Evolutionary conservation across 1,140 invertebrate species (phyloP).

Genomic region (Eurosta solidaginis): DNA sequence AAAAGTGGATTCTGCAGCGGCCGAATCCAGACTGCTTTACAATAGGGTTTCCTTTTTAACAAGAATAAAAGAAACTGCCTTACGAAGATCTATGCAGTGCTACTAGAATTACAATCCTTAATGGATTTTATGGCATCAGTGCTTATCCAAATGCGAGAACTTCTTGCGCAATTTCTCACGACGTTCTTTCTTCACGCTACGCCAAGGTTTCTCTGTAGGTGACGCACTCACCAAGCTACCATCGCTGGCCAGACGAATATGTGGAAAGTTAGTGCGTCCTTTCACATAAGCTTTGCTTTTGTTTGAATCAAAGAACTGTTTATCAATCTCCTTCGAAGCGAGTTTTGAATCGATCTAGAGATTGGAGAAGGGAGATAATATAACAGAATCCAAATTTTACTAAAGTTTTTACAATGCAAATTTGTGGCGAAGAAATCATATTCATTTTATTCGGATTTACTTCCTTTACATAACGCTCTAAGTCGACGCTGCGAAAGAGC

Average conservation of each 20-base stretch:
- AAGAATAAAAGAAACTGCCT: too few relatives aligned
- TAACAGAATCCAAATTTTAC: not conserved
- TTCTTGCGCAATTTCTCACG: slow-evolving; percentile 83
- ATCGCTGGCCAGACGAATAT: slow-evolving; percentile 49
- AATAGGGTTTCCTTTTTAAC: too few relatives aligned
- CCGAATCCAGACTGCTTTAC: too few relatives aligned
- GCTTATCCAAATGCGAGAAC: slow-evolving; percentile 79
- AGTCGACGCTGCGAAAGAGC: slow-evolving; percentile 90
- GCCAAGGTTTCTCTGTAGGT: slow-evolving; percentile 76
- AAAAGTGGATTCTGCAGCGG: too few relatives aligned
- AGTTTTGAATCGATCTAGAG: slow-evolving; percentile 54
- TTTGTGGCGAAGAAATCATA: slow-evolving; percentile 64
- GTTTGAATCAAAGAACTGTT: slow-evolving; percentile 64
- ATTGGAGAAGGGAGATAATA: not conserved
- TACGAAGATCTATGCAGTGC: too few relatives aligned
- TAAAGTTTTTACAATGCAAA: not conserved
- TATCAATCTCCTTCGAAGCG: slow-evolving; percentile 64
- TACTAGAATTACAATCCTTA: too few relatives aligned
- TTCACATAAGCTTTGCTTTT: slow-evolving; percentile 61
- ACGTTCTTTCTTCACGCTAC: slow-evolving; percentile 79
- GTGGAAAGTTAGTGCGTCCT: slow-evolving; percentile 61
- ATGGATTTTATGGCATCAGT: too few relatives aligned
- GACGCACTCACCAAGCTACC: slow-evolving; percentile 43
- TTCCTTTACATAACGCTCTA: slow-evolving; percentile 93
- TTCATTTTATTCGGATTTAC: slow-evolving; percentile 77